These are phyloP conservation scores for Chloroceryle inda DNA, from an alignment of 2,797 vertebrate species.

Conservation along the genomic window DNA sequence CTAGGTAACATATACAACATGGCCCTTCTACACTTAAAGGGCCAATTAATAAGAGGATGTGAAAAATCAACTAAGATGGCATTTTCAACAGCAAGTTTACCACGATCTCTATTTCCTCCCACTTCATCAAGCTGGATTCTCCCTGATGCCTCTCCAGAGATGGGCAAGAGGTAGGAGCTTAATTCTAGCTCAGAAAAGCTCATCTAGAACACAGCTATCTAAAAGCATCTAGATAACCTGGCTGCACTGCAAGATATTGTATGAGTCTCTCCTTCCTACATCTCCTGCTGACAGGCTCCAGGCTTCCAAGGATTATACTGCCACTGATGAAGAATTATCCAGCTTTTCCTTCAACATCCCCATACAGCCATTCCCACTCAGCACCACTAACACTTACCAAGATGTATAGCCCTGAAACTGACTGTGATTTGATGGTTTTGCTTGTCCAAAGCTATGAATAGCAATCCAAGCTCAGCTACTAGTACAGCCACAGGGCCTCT, in stretches of 20 bases:
- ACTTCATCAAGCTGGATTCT: background rate
- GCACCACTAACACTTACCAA: background rate
- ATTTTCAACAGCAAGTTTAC: background rate
- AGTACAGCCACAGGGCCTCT: background rate
- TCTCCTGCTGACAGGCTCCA: background rate
- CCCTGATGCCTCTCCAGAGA: background rate
- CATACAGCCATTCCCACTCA: background rate
- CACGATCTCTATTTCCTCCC: background rate
- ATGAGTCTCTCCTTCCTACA: background rate
- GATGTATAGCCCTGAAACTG: background rate
- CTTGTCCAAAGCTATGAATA: background rate
- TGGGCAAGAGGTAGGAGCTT: background rate
- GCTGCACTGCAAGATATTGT: background rate
- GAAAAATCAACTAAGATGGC: background rate
- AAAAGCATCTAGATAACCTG: background rate
- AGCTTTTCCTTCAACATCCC: background rate
- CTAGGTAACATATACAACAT: background rate
- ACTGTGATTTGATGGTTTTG: background rate
- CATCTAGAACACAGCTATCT: background rate
- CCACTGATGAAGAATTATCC: background rate
- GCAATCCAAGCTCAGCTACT: background rate
- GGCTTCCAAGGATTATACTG: background rate
- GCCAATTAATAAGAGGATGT: background rate
- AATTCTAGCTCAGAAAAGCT: background rate
- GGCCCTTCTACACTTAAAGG: background rate